Evolutionary conservation across 2,113 vertebrate species (phyloP), one percentile per base, ranked within the genome.

Genomic region (Circaetus gallicus): DNA sequence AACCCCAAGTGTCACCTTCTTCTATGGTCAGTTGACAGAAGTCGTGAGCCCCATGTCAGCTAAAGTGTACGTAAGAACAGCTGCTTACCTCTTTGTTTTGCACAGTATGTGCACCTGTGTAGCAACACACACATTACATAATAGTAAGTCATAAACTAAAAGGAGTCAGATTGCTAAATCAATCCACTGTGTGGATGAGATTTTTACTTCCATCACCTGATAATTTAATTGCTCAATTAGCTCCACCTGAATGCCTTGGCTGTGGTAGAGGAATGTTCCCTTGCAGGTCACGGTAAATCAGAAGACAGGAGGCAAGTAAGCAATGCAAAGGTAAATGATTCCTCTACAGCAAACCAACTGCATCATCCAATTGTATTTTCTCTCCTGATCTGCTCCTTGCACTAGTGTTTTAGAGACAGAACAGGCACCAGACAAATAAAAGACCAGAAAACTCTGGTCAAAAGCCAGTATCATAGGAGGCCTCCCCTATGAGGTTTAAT

Each of bases 171-270:
- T 94, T 94, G 95, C 96, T 80, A 94, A 96, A 95, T 81, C 36
- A 49, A 67, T 86, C 70, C 62, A 52, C 87, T 50, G 17, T 31
- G 55, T 0, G 40, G 71, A 95, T 70, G 71, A 94, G 82, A 86
- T 77, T 96, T 97, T 95, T 96, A 90, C 74, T 91, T 94, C 96
- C 71, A 92, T 80, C 92, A 88, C 95, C 90, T 93, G 96, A 73
- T 92, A 92, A 93, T 93, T 91, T 94, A 96, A 94, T 95, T 88
- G 93, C 87, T 90, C 79, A 83, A 80, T 94, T 95, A 95, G 84
- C 66, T 92, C 71, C 13, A 3, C 93, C 93, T 90, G 87, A 88
- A 70, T 76, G 82, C 79, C 49, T 80, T 92, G 82, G 62, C 87
- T 70, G 31, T 62, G 71, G 70, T 53, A 80, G 40, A 96, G 58